Conservation (phyloP, 2,797 vertebrate species). For the Enteromius viviparus region DNA sequence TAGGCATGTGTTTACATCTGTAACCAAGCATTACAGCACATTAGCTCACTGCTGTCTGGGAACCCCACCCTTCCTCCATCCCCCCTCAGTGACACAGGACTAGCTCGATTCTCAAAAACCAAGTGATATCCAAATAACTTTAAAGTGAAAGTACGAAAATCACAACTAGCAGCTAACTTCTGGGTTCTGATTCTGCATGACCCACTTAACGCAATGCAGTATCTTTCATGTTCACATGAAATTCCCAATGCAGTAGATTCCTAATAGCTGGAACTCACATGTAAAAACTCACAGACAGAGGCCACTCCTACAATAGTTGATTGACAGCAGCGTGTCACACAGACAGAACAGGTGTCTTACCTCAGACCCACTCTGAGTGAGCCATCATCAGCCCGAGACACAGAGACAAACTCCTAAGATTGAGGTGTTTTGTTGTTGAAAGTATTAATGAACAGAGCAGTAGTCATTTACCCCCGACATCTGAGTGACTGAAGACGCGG, state of each 20-base stretch:
- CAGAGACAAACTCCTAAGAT: too few relatives aligned
- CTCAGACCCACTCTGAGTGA: too few relatives aligned
- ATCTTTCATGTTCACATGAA: background rate
- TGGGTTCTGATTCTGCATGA: background rate
- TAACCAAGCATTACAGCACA: constrained; percentile 33
- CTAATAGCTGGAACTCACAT: background rate
- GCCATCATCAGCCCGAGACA: too few relatives aligned
- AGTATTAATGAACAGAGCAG: too few relatives aligned
- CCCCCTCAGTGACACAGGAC: background rate
- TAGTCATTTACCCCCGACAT: too few relatives aligned
- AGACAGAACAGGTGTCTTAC: too few relatives aligned
- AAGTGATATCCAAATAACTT: background rate
- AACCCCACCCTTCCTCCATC: constrained; percentile 34
- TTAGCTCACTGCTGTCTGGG: constrained; percentile 24
- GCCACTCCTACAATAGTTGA: too few relatives aligned
- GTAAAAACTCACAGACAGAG: background rate
- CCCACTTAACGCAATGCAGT: background rate
- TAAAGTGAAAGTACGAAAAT: background rate
- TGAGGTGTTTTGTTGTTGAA: too few relatives aligned
- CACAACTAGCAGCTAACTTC: background rate
- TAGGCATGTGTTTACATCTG: constrained; percentile 30
- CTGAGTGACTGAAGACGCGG: too few relatives aligned
- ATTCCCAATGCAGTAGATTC: background rate
- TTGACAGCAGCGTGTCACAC: too few relatives aligned
- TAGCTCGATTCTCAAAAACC: background rate